phyloP scores from a whole-genome alignment of 2,888 invertebrate genomes.

The Yponomeuta cagnagella region DNA sequence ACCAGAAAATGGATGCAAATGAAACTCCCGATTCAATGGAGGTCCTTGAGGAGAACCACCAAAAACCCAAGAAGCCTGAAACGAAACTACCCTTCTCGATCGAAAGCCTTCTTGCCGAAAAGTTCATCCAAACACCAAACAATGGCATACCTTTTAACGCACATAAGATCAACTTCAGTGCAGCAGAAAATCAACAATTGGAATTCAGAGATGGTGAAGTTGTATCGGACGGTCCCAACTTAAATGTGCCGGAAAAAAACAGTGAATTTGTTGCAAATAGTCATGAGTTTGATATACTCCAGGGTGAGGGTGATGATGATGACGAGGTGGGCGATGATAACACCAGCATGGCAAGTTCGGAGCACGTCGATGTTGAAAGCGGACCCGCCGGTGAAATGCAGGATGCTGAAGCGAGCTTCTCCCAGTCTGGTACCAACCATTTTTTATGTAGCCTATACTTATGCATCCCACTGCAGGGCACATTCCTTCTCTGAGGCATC shows the following conservation, averaged over 20 bases:
- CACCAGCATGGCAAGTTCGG: conserved; percentile 47
- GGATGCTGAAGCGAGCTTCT: conserved; percentile 25
- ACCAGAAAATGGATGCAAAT: conserved; percentile 12
- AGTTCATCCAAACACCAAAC: conserved; percentile 31
- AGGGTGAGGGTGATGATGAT: conserved; percentile 5
- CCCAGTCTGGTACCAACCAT: background rate
- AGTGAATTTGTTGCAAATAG: background rate
- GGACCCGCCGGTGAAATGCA: conserved; percentile 50
- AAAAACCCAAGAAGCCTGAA: conserved; percentile 45
- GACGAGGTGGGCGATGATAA: conserved; percentile 41
- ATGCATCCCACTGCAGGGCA: too few relatives aligned
- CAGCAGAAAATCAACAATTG: background rate
- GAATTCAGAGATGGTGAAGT: background rate
- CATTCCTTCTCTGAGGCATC: too few relatives aligned
- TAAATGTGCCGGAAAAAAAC: too few relatives aligned
- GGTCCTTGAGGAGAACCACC: conserved; percentile 30
- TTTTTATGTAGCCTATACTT: background rate
- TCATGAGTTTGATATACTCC: background rate
- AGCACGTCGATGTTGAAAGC: conserved; percentile 60
- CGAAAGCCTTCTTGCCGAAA: conserved; percentile 58
- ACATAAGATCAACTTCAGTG: background rate
- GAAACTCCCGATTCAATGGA: conserved; percentile 34
- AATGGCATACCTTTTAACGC: background rate
- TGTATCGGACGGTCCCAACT: too few relatives aligned
- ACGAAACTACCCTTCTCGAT: conserved; percentile 60